Evolutionary conservation across 2,888 invertebrate genomes (phyloP).

Genomic region (Alloscopus bannaensis): DNA sequence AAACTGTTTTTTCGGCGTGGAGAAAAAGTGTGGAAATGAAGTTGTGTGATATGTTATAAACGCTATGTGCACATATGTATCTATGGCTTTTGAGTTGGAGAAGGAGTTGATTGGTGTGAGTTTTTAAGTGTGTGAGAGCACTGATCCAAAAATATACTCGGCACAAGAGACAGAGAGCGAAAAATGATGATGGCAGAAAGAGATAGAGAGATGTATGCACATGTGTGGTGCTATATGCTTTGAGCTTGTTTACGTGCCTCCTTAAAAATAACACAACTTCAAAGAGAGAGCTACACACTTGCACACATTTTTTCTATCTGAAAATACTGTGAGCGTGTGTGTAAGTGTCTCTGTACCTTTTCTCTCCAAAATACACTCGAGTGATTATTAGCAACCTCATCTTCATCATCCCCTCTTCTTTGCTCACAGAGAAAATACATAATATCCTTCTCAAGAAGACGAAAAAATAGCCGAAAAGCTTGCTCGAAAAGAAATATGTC

Average conservation of each 20-base stretch:
- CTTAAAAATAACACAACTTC: no score
- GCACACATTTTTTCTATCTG: constrained; percentile 21
- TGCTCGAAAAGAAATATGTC: no score
- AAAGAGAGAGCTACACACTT: no score
- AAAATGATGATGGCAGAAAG: constrained; percentile 4
- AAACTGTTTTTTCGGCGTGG: constrained; percentile 2
- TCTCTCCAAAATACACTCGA: background rate
- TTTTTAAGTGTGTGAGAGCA: constrained; percentile 58
- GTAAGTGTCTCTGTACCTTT: background rate
- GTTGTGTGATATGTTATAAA: background rate
- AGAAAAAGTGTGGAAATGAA: background rate
- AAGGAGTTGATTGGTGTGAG: constrained; percentile 9
- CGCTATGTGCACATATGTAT: background rate
- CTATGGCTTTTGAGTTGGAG: constrained; percentile 20
- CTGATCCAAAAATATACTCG: constrained; percentile 72
- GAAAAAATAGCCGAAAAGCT: no score
- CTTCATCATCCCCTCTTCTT: no score
- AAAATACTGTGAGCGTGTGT: no score
- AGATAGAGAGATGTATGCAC: constrained; percentile 4
- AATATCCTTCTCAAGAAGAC: no score
- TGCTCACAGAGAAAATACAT: no score
- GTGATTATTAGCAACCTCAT: no score
- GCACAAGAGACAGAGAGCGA: background rate
- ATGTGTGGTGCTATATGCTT: no score
- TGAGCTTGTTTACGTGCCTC: no score